Evolutionary conservation across 1,140 invertebrate species (phyloP).

Genomic region (Melanaphis sacchari): DNA sequence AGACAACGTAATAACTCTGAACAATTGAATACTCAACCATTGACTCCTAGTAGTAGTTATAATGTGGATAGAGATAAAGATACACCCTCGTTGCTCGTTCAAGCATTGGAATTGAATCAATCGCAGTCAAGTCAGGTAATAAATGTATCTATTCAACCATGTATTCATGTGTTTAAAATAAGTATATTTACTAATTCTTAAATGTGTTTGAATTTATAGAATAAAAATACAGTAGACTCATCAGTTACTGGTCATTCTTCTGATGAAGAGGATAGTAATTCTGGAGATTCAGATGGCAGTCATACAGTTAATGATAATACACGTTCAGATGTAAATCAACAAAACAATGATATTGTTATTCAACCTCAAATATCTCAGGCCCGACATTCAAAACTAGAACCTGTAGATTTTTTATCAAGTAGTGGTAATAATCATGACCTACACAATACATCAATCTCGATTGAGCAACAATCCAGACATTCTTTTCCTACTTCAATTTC

Average conservation of each 20-base stretch:
- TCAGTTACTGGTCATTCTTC: constrained; percentile 74
- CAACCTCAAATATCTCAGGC: constrained; percentile 54
- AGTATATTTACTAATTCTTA: not conserved
- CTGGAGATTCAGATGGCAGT: constrained; percentile 69
- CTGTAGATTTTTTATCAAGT: constrained; percentile 42
- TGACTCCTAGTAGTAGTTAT: constrained; percentile 36
- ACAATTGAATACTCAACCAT: constrained; percentile 31
- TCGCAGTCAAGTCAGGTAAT: constrained; percentile 33
- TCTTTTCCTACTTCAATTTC: constrained; percentile 50
- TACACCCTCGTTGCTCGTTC: constrained; percentile 42
- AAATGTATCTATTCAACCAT: not conserved
- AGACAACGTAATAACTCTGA: constrained; percentile 53
- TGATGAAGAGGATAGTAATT: constrained; percentile 72
- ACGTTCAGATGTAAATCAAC: constrained; percentile 60
- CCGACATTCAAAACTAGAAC: constrained; percentile 41
- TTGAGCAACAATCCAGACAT: constrained; percentile 52
- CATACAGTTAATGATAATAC: constrained; percentile 62
- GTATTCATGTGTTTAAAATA: not conserved
- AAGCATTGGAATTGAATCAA: constrained; percentile 52
- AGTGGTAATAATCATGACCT: constrained; percentile 53
- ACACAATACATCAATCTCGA: constrained; percentile 48
- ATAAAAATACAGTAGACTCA: constrained; percentile 65
- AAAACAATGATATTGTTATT: constrained; percentile 36
- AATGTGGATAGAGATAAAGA: constrained; percentile 52
- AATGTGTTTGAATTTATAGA: constrained; percentile 60